Percentiles rank a stretch among this genome's conserved stretches.
Conservation (phyloP, 2,113 vertebrate species). For the Pipra filicauda region DNA sequence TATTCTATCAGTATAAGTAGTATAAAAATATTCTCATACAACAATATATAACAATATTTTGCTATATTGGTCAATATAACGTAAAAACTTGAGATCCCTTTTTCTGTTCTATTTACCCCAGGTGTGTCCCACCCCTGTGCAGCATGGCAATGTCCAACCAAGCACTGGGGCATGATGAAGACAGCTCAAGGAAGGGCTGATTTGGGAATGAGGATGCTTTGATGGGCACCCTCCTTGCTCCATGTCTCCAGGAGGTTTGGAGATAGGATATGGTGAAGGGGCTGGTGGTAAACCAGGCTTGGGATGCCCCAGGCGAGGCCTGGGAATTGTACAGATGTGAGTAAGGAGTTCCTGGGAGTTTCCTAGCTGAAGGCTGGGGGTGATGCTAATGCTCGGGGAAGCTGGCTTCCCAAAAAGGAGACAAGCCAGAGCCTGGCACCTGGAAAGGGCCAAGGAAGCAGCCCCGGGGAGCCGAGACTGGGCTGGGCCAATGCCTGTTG, state of each 20-base stretch:
- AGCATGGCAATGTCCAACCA: neutral
- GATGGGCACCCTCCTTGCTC: fast-evolving
- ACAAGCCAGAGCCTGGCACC: neutral
- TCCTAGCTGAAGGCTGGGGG: neutral
- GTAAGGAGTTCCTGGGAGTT: neutral
- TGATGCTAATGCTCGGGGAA: neutral
- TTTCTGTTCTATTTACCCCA: neutral
- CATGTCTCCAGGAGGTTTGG: neutral
- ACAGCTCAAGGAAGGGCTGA: neutral
- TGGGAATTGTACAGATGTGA: fast-evolving
- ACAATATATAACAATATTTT: neutral
- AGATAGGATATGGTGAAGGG: fast-evolving
- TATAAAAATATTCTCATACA: neutral
- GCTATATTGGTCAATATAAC: neutral
- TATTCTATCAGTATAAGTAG: neutral
- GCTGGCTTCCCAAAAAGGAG: constrained; percentile 44
- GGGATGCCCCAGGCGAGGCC: neutral
- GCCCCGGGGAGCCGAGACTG: neutral
- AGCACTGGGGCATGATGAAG: fast-evolving
- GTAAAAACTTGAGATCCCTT: neutral
- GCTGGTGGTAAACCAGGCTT: neutral
- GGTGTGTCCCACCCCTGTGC: neutral
- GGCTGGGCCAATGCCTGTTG: neutral
- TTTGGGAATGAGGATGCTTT: neutral
- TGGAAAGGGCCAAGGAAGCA: neutral